A percentile compares a stretch with the other conserved stretches of the same genome.
Conservation (phyloP, 2,113 vertebrate genomes). For the Neolamprologus sp. region DNA sequence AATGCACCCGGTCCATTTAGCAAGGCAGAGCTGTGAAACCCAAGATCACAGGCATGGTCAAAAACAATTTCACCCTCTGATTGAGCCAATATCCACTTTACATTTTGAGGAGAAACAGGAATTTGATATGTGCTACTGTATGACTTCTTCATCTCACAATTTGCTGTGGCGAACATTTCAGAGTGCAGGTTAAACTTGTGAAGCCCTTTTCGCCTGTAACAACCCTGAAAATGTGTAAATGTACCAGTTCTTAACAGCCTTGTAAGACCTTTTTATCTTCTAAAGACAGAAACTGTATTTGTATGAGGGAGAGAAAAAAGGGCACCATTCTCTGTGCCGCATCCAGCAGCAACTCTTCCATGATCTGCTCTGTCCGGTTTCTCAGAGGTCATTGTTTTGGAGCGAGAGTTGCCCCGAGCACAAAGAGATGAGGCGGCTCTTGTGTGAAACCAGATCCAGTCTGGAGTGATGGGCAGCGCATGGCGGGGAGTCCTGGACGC, state of each 20-base stretch:
- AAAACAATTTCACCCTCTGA: slow-evolving; percentile 59
- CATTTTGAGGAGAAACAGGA: slow-evolving; percentile 14
- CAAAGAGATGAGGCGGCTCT: slow-evolving; percentile 24
- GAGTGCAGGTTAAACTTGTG: not conserved
- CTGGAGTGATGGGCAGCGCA: slow-evolving; percentile 41
- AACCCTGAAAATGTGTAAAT: not conserved
- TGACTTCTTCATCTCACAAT: not conserved
- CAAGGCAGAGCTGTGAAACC: slow-evolving; percentile 56
- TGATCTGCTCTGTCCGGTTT: not conserved
- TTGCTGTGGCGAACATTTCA: not conserved
- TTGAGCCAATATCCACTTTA: slow-evolving; percentile 47
- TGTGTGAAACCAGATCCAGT: slow-evolving; percentile 56
- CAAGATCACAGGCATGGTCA: slow-evolving; percentile 55
- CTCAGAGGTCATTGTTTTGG: slow-evolving; percentile 15
- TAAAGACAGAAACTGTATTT: not conserved
- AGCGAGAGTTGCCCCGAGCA: not conserved
- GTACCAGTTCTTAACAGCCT: not conserved
- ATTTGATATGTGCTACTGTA: not conserved
- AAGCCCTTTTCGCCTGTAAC: not conserved
- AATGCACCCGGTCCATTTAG: slow-evolving; percentile 63
- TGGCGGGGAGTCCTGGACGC: slow-evolving; percentile 29
- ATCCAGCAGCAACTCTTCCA: not conserved
- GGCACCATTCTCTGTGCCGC: not conserved
- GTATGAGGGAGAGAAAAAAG: not conserved
- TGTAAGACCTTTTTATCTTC: not conserved